Conservation (phyloP, 2,888 invertebrate genomes). For the Chrysomela aeneicollis region DNA sequence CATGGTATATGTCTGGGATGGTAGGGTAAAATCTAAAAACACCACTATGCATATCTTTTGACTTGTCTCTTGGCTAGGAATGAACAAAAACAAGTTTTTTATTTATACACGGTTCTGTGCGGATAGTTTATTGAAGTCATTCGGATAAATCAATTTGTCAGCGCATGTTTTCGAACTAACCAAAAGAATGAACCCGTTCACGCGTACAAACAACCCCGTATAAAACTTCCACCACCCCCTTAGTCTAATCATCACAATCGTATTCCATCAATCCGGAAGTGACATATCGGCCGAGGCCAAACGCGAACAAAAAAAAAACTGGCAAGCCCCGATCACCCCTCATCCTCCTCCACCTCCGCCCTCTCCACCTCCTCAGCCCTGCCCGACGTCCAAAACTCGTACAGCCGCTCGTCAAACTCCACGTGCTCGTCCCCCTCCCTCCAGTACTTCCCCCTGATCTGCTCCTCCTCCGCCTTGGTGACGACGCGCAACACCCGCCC, state of each 20-base stretch:
- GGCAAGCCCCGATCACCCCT: neutral
- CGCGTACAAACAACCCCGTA: too few species aligned
- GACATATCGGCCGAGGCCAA: too few species aligned
- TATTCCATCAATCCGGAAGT: neutral
- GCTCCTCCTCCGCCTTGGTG: slow-evolving; percentile 6
- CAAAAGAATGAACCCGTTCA: too few species aligned
- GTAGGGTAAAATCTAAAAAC: too few species aligned
- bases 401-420: neutral
- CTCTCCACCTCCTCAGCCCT: slow-evolving; percentile 11
- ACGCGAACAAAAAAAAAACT: too few species aligned
- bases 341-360: neutral
- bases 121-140: too few species aligned
- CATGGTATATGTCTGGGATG: too few species aligned
- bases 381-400: slow-evolving; percentile 23
- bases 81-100: neutral
- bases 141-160: too few species aligned
- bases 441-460: slow-evolving; percentile 14
- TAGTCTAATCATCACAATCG: neutral
- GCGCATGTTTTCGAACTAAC: too few species aligned
- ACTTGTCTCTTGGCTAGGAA: neutral
- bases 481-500: slow-evolving; percentile 14
- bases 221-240: neutral
- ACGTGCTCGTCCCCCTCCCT: slow-evolving; percentile 7
- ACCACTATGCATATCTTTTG: neutral
- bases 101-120: neutral